Evolutionary conservation across 2,113 vertebrate species (phyloP).

Genomic region (Bucco capensis): DNA sequence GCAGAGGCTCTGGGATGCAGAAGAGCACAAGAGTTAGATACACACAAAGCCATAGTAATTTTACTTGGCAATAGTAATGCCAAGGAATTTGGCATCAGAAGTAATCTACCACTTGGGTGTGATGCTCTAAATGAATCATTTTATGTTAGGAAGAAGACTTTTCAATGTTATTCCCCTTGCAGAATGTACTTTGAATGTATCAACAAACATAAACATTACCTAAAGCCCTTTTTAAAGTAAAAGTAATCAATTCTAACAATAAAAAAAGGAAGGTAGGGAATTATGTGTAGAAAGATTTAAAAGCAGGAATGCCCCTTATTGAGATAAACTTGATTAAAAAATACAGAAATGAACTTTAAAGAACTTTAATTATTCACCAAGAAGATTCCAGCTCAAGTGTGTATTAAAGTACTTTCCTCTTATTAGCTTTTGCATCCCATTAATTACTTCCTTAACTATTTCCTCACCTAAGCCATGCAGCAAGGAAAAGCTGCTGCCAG

Average conservation of each 20-base stretch:
- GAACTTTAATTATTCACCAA: conserved; percentile 63
- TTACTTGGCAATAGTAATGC: too few relatives aligned
- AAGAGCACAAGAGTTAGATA: not conserved
- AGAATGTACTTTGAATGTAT: not conserved
- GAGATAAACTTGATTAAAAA: conserved; percentile 55
- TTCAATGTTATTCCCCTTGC: not conserved
- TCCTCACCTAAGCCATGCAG: not conserved
- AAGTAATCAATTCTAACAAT: not conserved
- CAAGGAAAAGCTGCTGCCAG: not conserved
- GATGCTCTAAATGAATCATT: not conserved
- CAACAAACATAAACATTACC: not conserved
- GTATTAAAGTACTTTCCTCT: conserved; percentile 66
- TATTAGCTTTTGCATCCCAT: conserved; percentile 64
- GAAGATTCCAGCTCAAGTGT: conserved; percentile 67
- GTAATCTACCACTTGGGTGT: not conserved
- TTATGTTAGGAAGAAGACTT: not conserved
- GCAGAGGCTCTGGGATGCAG: not conserved
- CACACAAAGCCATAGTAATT: not conserved
- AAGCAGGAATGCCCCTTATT: not conserved
- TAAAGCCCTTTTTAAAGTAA: not conserved
- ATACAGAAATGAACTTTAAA: conserved; percentile 51
- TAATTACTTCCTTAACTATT: conserved; percentile 78
- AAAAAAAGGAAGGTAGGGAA: not conserved
- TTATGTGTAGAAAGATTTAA: not conserved
- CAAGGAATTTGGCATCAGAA: not conserved